phyloP scores from a whole-genome alignment of 2,888 invertebrate genomes.

The Epistrophe eligans region DNA sequence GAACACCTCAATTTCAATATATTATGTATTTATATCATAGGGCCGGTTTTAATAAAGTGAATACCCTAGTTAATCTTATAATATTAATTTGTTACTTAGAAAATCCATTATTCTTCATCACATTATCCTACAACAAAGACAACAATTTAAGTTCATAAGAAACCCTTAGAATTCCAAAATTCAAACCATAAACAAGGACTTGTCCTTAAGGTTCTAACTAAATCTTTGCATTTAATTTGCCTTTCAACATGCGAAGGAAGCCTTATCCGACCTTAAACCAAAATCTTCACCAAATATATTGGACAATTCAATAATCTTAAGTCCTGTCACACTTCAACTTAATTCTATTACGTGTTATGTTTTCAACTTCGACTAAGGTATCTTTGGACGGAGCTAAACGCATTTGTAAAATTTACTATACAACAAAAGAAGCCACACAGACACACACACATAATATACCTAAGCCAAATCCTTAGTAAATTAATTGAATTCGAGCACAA shows the following conservation, averaged over 20 bases:
- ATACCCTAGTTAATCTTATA: background rate
- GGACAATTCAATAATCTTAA: constrained; percentile 62
- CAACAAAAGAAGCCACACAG: constrained; percentile 12
- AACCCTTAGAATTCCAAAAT: background rate
- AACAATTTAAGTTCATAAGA: background rate
- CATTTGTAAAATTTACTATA: constrained; percentile 39
- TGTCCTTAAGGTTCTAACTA: background rate
- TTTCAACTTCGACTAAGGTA: constrained; percentile 14
- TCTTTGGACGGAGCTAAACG: constrained; percentile 16
- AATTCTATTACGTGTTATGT: constrained; percentile 60
- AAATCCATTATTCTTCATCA: background rate
- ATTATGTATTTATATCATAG: no score
- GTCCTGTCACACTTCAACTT: constrained; percentile 63
- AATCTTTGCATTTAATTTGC: background rate
- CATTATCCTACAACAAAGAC: background rate
- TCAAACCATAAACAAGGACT: background rate
- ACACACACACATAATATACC: background rate
- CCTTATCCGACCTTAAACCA: background rate
- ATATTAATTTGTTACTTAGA: background rate
- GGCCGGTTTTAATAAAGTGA: background rate
- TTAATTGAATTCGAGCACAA: constrained; percentile 66
- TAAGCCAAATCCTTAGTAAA: constrained; percentile 48
- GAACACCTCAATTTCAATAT: no score
- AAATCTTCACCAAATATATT: constrained; percentile 20
- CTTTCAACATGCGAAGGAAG: background rate